Base-by-base conservation (phyloP, 2,797 vertebrate species). In the Cryptoprocta ferox region DNA sequence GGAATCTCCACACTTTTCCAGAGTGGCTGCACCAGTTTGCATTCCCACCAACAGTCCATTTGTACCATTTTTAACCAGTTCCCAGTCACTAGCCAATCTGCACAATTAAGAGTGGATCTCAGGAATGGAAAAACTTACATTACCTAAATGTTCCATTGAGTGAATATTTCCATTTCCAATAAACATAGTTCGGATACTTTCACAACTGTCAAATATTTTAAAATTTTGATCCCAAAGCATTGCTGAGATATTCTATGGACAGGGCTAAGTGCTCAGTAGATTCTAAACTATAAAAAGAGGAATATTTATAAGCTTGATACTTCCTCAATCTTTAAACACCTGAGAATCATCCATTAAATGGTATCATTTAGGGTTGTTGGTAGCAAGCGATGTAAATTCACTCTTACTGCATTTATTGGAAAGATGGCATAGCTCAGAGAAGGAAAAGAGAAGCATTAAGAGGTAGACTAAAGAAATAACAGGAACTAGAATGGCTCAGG, bases 111-210 rank as follows among this genome's bases (percentile, higher is more conserved):
- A 78, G 13, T 24, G 5, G 39, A 26, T 89, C 66, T 92, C 65
- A 66, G 21, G 48, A 71, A 80, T 35, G 26, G 56, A 82, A 42
- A 89, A 71, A 56, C 1, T 73, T 83, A 73, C n/a, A 59, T 79
- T 89, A 56, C 37, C 39, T 45, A 50, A 82, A 35, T 91, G 4
- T 76, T 56, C 50, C 13, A 32, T 26, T 16, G 8, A 35, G n/a
- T 61, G 66, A 95, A 73, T 71, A 76, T 90, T 95, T 85, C 61
- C 37, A 45, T 85, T 91, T 86, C 30, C 8, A 42, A 68, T 95
- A 75, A 68, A 65, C 24, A 14, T 53, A 37, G 73, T 89, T 89
- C 68, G 45, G 12, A 11, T 70, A 85, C 35, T 70, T 86, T 26
- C 71, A 61, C 1, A 83, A 76, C 8, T 84, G 61, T 35, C 6